Evolutionary conservation across 2,888 invertebrate species (phyloP), one percentile per base, ranked within the genome.

Genomic region (Automeris io): DNA sequence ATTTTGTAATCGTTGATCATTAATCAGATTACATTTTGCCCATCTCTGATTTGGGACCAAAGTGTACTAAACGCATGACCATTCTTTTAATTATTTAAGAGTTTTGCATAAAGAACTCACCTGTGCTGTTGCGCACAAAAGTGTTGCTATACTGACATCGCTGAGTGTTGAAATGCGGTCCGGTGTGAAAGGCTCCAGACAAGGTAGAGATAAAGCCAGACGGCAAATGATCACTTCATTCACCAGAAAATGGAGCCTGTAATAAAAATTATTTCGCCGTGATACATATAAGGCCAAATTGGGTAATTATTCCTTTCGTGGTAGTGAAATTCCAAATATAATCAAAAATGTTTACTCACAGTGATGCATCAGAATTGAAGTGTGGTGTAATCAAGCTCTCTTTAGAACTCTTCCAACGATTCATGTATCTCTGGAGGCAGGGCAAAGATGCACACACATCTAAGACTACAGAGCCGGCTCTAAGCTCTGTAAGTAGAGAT

Each of bases 111-210:
- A 7, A 12, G 18, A 7, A 34, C 12, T 43, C 57, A 87, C 93
- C 69, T 93, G 91, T 0, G 92, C 89, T 11, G 93, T 91, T 2
- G 93, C 93, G 56, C 92, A 93, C 51, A 96, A 93, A 3, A 97
- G 76, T 54, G 94, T 95, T 4, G 95, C 93, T 79, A 94, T 93
- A 37, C 94, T 93, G 44, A 97, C 88, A 43, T 92, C 91, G 32
- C 94, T 93, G 26, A 97, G 86, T 63, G 94, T 94, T 41, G 92
- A 90, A 33, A 97, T 90, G 56, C 96, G 93, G n/a, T 91, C 91
- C 2, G 93, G 90, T 6, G 94, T 95, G 53, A 97, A 87, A 0
- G 97, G 97, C 70, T 97, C 97, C 38, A 97, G 77, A 42, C 96
- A 91, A 0, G 97, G 97, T 54, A 98, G 80, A 11, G 95, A 93